Base-by-base conservation (phyloP, 2,888 invertebrate species). In the Neuroscelio doddi region DNA sequence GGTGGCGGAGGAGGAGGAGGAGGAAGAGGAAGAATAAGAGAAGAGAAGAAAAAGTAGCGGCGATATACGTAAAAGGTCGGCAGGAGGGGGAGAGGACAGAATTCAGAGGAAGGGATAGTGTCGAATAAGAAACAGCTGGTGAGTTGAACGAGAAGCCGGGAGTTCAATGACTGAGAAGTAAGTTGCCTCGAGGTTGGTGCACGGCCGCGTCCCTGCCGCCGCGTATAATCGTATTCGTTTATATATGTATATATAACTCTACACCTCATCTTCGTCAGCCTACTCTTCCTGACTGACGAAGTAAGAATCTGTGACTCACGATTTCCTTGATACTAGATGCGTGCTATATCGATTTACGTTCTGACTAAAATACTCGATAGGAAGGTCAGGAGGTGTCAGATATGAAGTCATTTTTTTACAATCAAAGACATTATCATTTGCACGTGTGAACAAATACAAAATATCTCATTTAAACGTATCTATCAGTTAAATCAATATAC, bases 101-200 rank as follows among this genome's bases (percentile, higher is more conserved):
- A 21, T 8, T 24, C 41, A 41, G 24, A 41, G 17, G 26, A 41
- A 41, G 9, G 52, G 12, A 45, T 32, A 58, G 45, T 59, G 67
- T 51, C 67, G 70, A 73, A 75, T 76, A 79, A 78, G 80, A 81
- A 82, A 82, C 80, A 81, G 82, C 81, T 81, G 82, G 80, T 80
- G 72, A 73, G 80, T 78, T 78, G 79, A 78, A 75, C 78, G 78
- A 55, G 57, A 76, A 57, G 64, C 59, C 53, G 59, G 42, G 80
- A 76, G 82, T 82, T 82, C 82, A 82, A 82, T 81, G 82, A 82
- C 82, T 81, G 80, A 73, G 74, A 74, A 79, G 74, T 71, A 61
- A 70, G 62, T 51, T 45, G 68, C 58, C 65, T 52, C 66, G 73
- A 75, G 70, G 68, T 64, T 72, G 71, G 63, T 62, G 58, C 55